A percentile compares a stretch with the other conserved stretches of the same genome.
Conservation (phyloP, 2,113 vertebrate genomes). For the Andinoacara biseriatus region DNA sequence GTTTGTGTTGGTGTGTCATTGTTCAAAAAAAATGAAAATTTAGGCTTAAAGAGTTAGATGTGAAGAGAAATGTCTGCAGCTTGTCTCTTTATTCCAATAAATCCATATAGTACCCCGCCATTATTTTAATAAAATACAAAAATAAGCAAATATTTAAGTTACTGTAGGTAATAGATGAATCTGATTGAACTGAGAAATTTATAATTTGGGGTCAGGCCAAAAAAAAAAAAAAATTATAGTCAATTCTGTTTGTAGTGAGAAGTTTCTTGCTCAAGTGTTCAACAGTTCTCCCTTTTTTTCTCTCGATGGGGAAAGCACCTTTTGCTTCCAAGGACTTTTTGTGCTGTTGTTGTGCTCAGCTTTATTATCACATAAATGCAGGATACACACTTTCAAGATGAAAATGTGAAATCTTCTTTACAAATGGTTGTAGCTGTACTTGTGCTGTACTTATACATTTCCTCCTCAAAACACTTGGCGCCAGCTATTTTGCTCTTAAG, state of each 20-base stretch:
- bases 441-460: neutral
- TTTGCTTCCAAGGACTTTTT: neutral
- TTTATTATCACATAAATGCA: slow-evolving; percentile 14
- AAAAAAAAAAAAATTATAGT: neutral
- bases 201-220: neutral
- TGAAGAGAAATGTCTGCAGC: neutral
- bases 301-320: neutral
- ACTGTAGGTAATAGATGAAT: neutral
- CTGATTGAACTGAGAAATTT: neutral
- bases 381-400: neutral
- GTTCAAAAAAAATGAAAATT: neutral
- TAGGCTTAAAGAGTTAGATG: neutral
- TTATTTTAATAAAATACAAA: neutral
- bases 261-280: neutral
- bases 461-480: neutral
- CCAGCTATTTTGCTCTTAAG: slow-evolving; percentile 6
- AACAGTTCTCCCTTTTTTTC: neutral
- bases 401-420: neutral
- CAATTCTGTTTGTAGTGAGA: too few species aligned
- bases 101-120: neutral
- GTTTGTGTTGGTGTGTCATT: too few species aligned
- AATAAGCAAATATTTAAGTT: neutral
- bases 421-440: neutral
- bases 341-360: neutral
- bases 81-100: neutral